Base-by-base conservation (phyloP, 2,888 invertebrate species). In the Chloroclystis v-ata region DNA sequence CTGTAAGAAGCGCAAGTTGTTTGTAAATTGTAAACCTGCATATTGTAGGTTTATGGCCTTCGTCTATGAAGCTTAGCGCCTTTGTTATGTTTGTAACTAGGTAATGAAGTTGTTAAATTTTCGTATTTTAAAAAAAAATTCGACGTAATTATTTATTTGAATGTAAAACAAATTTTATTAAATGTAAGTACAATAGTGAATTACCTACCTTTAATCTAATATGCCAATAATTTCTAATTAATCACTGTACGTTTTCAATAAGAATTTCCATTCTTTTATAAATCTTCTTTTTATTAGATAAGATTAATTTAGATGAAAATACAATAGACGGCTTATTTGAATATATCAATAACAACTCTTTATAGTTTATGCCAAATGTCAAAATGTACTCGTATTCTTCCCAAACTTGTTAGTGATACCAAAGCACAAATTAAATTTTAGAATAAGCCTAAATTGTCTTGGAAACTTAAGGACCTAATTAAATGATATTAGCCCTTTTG, bases 41-140 rank as follows among this genome's bases (percentile, higher is more conserved):
- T 83, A 84, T 83, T 83, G 82, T 82, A 83, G 82, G 62, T 59
- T 65, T 65, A 68, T 67, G 14, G 61, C 67, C 68, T 71, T 69
- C 69, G 62, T 61, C 61, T 55, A 61, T 65, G 61, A 69, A 68
- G 59, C 65, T 65, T 63, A 57, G 61, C 63, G 66, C 67, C 65
- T 65, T 67, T 63, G 52, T 60, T 62, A 59, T 65, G 59, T 61
- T 60, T 59, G 57, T 38, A 44, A 53, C 54, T 53, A 33, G 35
- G 35, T 35, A 51, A 59, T 54, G 50, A 63, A 57, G 58, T 62
- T 61, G 57, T 60, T 62, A 51, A 55, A 58, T 48, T 20, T 49
- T 32, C 48, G 50, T 48, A 35, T 35, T 35, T 33, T 43, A 46
- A 37, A 33, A 52, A 56, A 55, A 56, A 61, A 61, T 56, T 56